Conservation (phyloP, 2,888 invertebrate genomes). For the Agrotis segetum region DNA sequence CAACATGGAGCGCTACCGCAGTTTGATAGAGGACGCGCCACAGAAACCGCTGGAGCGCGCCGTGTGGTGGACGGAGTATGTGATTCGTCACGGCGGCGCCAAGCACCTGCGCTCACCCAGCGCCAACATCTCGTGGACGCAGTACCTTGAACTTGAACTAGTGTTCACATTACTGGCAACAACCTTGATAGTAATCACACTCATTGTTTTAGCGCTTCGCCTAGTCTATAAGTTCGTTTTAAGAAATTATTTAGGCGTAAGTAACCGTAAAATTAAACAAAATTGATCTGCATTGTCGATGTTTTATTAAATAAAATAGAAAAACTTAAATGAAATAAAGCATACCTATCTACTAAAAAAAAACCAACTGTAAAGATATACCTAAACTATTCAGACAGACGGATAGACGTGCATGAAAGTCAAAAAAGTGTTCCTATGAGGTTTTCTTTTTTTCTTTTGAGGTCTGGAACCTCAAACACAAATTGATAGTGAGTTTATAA, state of each 20-base stretch:
- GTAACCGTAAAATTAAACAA: constrained; percentile 20
- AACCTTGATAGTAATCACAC: constrained; percentile 8
- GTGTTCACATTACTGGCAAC: constrained; percentile 26
- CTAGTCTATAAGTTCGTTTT: constrained; percentile 7
- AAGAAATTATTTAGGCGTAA: neutral
- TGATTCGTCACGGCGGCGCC: constrained; percentile 82
- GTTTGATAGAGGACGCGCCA: constrained; percentile 48
- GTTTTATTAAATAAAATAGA: neutral
- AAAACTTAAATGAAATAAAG: neutral
- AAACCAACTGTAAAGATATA: too few relatives aligned
- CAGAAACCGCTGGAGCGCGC: constrained; percentile 73
- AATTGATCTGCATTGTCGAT: constrained; percentile 1
- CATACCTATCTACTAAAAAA: neutral
- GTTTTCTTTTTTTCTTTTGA: too few relatives aligned
- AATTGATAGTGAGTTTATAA: too few relatives aligned
- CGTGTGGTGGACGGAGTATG: constrained; percentile 80
- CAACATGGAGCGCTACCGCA: constrained; percentile 38
- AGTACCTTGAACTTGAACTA: constrained; percentile 69
- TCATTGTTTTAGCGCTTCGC: constrained; percentile 3
- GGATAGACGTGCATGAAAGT: too few relatives aligned
- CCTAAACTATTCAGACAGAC: too few relatives aligned
- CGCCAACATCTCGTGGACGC: constrained; percentile 68
- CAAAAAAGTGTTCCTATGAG: too few relatives aligned
- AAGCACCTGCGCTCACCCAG: constrained; percentile 78
- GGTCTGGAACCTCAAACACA: too few relatives aligned